phyloP scores from a whole-genome alignment of 2,888 invertebrate species.

The Drosophila falleni region DNA sequence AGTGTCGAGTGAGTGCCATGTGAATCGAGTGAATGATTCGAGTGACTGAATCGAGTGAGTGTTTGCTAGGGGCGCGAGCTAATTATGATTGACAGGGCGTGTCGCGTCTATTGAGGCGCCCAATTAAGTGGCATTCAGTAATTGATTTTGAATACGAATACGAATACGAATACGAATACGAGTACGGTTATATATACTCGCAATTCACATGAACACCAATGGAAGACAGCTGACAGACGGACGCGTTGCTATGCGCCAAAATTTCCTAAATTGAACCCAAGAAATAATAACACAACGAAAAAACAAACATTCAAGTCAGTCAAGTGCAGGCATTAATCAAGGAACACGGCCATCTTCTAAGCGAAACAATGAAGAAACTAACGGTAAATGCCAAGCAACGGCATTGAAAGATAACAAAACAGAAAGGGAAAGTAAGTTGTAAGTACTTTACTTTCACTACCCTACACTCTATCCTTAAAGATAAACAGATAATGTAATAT shows the following conservation, averaged over 20 bases:
- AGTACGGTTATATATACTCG: slow-evolving; percentile 10
- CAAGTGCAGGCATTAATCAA: slow-evolving; percentile 77
- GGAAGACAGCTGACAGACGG: slow-evolving; percentile 10
- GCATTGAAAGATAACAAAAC: slow-evolving; percentile 49
- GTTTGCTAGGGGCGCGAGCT: slow-evolving; percentile 70
- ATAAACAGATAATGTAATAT: background rate
- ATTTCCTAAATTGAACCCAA: slow-evolving; percentile 29
- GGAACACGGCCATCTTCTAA: slow-evolving; percentile 63
- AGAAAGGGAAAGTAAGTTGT: slow-evolving; percentile 23
- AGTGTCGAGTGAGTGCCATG: slow-evolving; percentile 36
- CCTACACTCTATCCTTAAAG: background rate
- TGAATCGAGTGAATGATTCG: slow-evolving; percentile 26
- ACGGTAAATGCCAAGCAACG: slow-evolving; percentile 56
- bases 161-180: background rate
- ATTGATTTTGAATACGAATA: slow-evolving; percentile 70
- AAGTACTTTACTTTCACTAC: slow-evolving; percentile 3
- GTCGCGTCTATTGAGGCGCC: slow-evolving; percentile 75
- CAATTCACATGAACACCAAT: slow-evolving; percentile 6
- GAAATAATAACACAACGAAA: slow-evolving; percentile 11
- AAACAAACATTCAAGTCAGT: slow-evolving; percentile 60
- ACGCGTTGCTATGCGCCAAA: slow-evolving; percentile 50
- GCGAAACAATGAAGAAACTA: slow-evolving; percentile 30
- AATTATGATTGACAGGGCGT: slow-evolving; percentile 85
- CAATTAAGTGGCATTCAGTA: slow-evolving; percentile 75
- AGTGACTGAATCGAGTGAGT: slow-evolving; percentile 27